A percentile compares a stretch with the other conserved stretches of the same genome.
These are phyloP conservation scores for Siphamia tubifer DNA, from an alignment of 2,113 vertebrate species.

Conservation along the genomic window DNA sequence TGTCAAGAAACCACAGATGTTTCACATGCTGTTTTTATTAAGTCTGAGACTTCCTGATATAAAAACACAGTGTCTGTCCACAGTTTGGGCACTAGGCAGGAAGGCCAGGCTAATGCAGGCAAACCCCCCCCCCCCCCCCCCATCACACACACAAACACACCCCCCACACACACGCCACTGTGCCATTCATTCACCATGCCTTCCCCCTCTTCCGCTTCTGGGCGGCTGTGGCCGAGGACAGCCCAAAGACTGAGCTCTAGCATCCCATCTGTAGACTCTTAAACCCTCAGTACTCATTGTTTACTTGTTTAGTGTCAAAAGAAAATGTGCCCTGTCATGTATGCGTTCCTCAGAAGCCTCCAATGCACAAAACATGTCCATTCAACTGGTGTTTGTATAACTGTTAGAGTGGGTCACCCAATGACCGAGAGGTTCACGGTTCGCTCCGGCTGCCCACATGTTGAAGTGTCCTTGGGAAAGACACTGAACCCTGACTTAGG, in stretches of 20 bases:
- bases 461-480: too few relatives aligned
- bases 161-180: background rate
- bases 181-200: background rate
- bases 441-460: too few relatives aligned
- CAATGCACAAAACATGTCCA: background rate
- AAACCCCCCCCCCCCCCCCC: too few relatives aligned
- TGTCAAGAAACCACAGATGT: slow-evolving; percentile 4
- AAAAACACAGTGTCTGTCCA: slow-evolving; percentile 48
- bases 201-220: background rate
- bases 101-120: slow-evolving; percentile 8
- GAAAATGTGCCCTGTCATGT: slow-evolving; percentile 17
- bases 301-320: background rate
- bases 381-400: background rate
- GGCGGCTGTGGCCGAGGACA: too few relatives aligned
- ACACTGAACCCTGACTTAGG: too few relatives aligned
- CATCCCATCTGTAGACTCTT: background rate
- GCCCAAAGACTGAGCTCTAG: slow-evolving; percentile 8
- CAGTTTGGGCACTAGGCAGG: background rate
- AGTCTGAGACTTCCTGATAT: slow-evolving; percentile 56
- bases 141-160: too few relatives aligned
- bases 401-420: background rate
- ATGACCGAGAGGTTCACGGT: too few relatives aligned
- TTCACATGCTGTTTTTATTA: slow-evolving; percentile 63
- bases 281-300: background rate
- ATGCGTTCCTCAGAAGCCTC: background rate